Conservation (phyloP, 2,113 vertebrate genomes). For the Rana temporaria region DNA sequence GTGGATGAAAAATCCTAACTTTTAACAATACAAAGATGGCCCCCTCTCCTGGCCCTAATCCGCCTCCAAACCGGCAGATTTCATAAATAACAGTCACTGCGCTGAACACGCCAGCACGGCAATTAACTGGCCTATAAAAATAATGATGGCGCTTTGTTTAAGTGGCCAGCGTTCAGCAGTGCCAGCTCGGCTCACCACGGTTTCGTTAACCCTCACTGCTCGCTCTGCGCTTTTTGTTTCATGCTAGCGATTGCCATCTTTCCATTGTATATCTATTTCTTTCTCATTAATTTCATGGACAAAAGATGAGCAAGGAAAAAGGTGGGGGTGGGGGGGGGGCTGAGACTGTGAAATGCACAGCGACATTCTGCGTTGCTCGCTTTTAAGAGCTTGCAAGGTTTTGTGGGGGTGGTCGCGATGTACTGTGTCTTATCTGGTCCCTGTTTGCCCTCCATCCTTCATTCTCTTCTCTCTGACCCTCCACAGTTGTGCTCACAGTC, state of each 20-base stretch:
- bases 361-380: background rate
- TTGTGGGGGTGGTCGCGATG: conserved; percentile 4
- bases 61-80: background rate
- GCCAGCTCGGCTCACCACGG: background rate
- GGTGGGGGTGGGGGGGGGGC: background rate
- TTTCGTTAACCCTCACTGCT: background rate
- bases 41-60: background rate
- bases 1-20: too few relatives aligned
- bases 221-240: conserved; percentile 4
- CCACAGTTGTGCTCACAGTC: background rate
- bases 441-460: background rate
- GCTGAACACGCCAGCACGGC: background rate
- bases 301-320: background rate
- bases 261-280: conserved; percentile 12
- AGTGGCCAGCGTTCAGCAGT: background rate
- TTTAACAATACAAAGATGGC: background rate
- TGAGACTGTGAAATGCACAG: background rate
- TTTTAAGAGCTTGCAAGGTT: conserved; percentile 25
- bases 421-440: conserved; percentile 10
- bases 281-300: conserved; percentile 10
- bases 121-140: conserved; percentile 8
- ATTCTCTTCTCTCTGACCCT: background rate
- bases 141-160: conserved; percentile 8
- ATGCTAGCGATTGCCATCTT: background rate
- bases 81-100: conserved; percentile 13